phyloP scores from a whole-genome alignment of 2,113 vertebrate genomes.

The Hippoglossus stenolepis region DNA sequence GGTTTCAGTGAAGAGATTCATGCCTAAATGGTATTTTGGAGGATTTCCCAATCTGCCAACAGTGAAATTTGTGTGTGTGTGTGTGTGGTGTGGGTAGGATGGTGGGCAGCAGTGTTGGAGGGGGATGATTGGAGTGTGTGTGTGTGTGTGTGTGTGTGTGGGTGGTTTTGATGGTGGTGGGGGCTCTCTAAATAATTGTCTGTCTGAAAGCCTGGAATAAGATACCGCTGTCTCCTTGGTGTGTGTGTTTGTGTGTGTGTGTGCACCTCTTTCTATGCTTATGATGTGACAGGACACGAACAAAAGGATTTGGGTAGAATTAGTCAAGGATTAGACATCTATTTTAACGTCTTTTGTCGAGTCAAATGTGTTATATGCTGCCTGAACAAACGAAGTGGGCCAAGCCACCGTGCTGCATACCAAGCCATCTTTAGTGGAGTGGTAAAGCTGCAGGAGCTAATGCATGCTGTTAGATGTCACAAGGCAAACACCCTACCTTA shows the following conservation, averaged over 20 bases:
- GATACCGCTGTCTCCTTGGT: slow-evolving; percentile 27
- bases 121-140: slow-evolving; percentile 60
- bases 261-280: slow-evolving; percentile 26
- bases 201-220: slow-evolving; percentile 61
- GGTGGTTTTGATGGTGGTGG: slow-evolving; percentile 50
- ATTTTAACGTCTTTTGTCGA: slow-evolving; percentile 70
- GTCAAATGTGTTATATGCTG: slow-evolving; percentile 43
- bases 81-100: slow-evolving; percentile 46
- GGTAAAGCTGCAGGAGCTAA: slow-evolving; percentile 20
- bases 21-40: slow-evolving; percentile 47
- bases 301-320: slow-evolving; percentile 68
- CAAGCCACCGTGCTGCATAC: slow-evolving; percentile 37
- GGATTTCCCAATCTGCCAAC: slow-evolving; percentile 42
- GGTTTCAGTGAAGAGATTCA: slow-evolving; percentile 37
- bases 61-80: slow-evolving; percentile 34
- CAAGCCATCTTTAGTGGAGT: slow-evolving; percentile 4
- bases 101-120: slow-evolving; percentile 61
- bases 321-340: slow-evolving; percentile 71
- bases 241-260: slow-evolving; percentile 13
- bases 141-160: slow-evolving; percentile 36
- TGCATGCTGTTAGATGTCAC: not conserved
- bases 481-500: not conserved
- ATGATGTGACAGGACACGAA: slow-evolving; percentile 57
- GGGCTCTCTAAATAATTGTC: slow-evolving; percentile 64
- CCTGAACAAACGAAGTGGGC: slow-evolving; percentile 38